Conservation (phyloP, 2,113 vertebrate genomes). For the Clarias macrocephalus region DNA sequence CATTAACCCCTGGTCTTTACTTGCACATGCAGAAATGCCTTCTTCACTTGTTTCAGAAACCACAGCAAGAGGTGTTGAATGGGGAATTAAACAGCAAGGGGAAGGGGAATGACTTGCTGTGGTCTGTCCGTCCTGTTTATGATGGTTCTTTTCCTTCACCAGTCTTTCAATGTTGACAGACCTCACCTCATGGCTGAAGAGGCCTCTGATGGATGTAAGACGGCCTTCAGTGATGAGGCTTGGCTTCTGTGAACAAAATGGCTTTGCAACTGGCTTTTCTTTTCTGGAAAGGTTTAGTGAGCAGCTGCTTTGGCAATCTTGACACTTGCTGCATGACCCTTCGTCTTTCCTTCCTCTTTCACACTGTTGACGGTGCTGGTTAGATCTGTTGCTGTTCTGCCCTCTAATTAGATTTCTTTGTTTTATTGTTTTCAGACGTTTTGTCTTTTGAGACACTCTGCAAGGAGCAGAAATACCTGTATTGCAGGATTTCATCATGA, state of each 20-base stretch:
- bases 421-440: constrained; percentile 71
- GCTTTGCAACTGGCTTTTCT: constrained; percentile 46
- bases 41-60: constrained; percentile 9
- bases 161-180: constrained; percentile 75
- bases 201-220: constrained; percentile 72
- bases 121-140: constrained; percentile 12
- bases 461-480: background rate
- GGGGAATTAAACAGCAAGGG: constrained; percentile 1
- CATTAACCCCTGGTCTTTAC: constrained; percentile 8
- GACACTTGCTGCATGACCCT: background rate
- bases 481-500: constrained; percentile 35
- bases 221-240: constrained; percentile 76
- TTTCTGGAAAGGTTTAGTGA: constrained; percentile 41
- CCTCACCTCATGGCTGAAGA: constrained; percentile 78
- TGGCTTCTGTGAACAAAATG: constrained; percentile 56
- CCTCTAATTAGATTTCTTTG: constrained; percentile 64
- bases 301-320: constrained; percentile 47
- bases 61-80: constrained; percentile 11
- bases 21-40: background rate
- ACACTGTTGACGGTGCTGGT: constrained; percentile 27
- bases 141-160: constrained; percentile 60
- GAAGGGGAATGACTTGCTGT: constrained; percentile 18
- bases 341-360: constrained; percentile 47
- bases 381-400: constrained; percentile 42
- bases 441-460: constrained; percentile 56